Evolutionary conservation across 2,113 vertebrate species (phyloP).

Genomic region (Taxidea taxus): DNA sequence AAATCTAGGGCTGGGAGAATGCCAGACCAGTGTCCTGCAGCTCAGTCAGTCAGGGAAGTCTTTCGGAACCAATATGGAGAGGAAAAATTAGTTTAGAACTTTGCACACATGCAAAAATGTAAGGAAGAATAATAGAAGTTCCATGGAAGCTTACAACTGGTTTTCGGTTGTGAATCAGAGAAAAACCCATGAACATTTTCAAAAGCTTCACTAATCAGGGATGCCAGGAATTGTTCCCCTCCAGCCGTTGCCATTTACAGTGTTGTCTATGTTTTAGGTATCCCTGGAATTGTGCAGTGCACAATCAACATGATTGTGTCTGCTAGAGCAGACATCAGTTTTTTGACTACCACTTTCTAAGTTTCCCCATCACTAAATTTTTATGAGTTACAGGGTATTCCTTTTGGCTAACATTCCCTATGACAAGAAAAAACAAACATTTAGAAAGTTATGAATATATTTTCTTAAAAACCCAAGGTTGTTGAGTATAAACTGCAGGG

Average conservation of each 20-base stretch:
- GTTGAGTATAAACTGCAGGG: neutral
- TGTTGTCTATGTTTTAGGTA: neutral
- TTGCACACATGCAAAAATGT: neutral
- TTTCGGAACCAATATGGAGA: constrained; percentile 26
- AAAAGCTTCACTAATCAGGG: neutral
- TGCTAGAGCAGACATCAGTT: neutral
- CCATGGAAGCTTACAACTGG: neutral
- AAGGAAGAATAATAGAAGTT: neutral
- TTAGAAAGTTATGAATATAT: constrained; percentile 31
- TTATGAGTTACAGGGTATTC: constrained; percentile 35
- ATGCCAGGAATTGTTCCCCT: neutral
- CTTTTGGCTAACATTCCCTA: constrained; percentile 49
- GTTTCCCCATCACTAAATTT: constrained; percentile 19
- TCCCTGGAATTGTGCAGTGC: neutral
- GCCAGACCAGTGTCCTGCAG: neutral
- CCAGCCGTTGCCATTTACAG: neutral
- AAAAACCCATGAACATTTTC: neutral
- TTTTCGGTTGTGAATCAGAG: neutral
- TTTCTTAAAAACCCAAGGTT: constrained; percentile 37
- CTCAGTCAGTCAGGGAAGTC: neutral
- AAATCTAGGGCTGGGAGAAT: constrained; percentile 11
- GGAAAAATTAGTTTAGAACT: neutral
- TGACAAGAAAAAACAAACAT: constrained; percentile 33
- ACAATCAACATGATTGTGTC: neutral
- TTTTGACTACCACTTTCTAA: constrained; percentile 32